Evolutionary conservation across 1,140 invertebrate species (phyloP).

Genomic region (Anastrepha obliqua): DNA sequence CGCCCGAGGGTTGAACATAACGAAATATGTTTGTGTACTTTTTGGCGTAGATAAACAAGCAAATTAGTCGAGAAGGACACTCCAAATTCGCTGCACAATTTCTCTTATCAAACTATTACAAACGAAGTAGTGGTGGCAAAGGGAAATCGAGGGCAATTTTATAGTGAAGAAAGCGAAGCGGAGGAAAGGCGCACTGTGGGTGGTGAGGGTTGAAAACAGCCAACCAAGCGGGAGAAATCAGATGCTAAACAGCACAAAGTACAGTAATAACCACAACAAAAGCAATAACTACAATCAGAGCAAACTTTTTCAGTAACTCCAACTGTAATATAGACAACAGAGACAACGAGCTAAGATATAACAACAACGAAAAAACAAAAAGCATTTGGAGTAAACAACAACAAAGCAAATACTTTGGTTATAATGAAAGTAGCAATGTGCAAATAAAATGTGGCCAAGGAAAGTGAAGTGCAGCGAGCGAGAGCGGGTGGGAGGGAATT

Average conservation of each 20-base stretch:
- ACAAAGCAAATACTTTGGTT: constrained; percentile 47
- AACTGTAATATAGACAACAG: constrained; percentile 31
- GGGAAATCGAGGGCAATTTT: constrained; percentile 21
- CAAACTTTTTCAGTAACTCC: constrained; percentile 17
- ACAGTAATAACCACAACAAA: constrained; percentile 48
- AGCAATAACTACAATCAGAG: constrained; percentile 54
- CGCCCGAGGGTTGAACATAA: background rate
- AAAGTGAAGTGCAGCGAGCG: background rate
- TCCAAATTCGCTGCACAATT: constrained; percentile 12
- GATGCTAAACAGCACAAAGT: constrained; percentile 30
- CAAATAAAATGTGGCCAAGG: background rate
- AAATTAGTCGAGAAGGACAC: constrained; percentile 4
- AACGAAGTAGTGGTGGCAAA: background rate
- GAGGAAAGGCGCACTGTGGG: background rate
- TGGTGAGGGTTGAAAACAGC: background rate
- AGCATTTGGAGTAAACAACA: constrained; percentile 6
- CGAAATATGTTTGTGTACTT: constrained; percentile 37
- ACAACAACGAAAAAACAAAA: background rate
- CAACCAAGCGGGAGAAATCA: constrained; percentile 28
- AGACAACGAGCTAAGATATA: constrained; percentile 1
- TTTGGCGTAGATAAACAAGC: constrained; percentile 21
- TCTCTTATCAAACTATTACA: background rate
- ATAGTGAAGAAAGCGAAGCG: background rate
- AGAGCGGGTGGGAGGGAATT: background rate
- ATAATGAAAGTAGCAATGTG: constrained; percentile 12